Evolutionary conservation across 2,797 vertebrate genomes (phyloP).

Genomic region (Pagetopsis macropterus): DNA sequence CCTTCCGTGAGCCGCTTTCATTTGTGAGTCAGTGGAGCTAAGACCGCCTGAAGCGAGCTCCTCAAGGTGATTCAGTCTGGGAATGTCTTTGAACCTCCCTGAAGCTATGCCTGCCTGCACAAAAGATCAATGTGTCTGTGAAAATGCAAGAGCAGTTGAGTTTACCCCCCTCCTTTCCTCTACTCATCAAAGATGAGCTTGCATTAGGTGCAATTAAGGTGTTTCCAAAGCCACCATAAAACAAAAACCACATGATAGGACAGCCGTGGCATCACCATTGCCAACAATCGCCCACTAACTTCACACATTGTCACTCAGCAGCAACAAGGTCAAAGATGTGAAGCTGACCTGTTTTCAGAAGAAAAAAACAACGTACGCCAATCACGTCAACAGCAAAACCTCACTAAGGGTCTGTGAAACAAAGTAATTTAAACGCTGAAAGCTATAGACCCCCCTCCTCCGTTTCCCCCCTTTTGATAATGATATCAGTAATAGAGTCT

Average conservation of each 20-base stretch:
- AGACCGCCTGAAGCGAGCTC: conserved; percentile 72
- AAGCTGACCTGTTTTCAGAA: conserved; percentile 51
- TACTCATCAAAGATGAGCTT: conserved; percentile 68
- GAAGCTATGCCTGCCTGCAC: conserved; percentile 57
- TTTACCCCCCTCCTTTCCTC: conserved; percentile 23
- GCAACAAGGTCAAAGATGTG: conserved; percentile 75
- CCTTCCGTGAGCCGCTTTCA: conserved; percentile 42
- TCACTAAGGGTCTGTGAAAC: conserved; percentile 51
- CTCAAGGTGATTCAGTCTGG: conserved; percentile 75
- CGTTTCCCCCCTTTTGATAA: conserved; percentile 68
- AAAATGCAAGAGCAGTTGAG: conserved; percentile 45
- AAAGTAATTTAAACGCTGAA: conserved; percentile 65
- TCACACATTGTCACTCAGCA: conserved; percentile 64
- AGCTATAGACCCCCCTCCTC: conserved; percentile 49
- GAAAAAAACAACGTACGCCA: conserved; percentile 43
- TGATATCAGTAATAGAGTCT: conserved; percentile 78
- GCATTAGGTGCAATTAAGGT: conserved; percentile 73
- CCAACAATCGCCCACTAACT: conserved; percentile 65
- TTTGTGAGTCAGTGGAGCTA: conserved; percentile 50
- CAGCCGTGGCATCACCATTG: conserved; percentile 50
- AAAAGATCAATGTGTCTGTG: conserved; percentile 65
- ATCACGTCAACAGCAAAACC: conserved; percentile 62
- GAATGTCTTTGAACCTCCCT: conserved; percentile 70
- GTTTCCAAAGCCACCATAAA: conserved; percentile 65
- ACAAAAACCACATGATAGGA: conserved; percentile 64